These are phyloP conservation scores for Bucorvus abyssinicus DNA, from an alignment of 2,797 vertebrate species.

Conservation along the genomic window DNA sequence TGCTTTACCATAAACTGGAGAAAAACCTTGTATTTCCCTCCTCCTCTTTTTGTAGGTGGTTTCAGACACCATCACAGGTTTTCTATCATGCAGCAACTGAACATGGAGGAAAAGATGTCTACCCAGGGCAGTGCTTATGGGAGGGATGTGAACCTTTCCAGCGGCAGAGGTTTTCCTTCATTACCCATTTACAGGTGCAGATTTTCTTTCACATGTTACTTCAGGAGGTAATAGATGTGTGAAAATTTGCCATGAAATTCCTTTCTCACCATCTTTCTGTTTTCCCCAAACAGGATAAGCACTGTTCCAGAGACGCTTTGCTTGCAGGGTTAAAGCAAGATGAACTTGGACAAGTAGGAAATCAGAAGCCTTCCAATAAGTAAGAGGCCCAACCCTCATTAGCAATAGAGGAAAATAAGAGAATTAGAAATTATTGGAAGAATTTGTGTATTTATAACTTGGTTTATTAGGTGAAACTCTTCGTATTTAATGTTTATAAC, in stretches of 20 bases:
- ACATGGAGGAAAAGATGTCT: conserved; percentile 93
- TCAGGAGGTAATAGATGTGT: neutral
- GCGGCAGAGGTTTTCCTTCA: conserved; percentile 96
- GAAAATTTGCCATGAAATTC: too few relatives aligned
- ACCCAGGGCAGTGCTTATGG: conserved; percentile 94
- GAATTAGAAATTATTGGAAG: neutral
- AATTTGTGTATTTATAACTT: neutral
- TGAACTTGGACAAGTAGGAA: conserved; percentile 90
- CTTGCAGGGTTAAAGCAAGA: conserved; percentile 94
- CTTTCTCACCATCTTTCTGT: neutral
- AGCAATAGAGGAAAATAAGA: neutral
- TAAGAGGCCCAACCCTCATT: conserved; percentile 70
- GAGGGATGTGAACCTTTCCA: conserved; percentile 97
- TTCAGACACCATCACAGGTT: conserved; percentile 95
- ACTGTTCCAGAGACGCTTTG: conserved; percentile 97
- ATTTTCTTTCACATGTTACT: neutral
- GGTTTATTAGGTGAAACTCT: neutral
- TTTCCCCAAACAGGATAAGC: conserved; percentile 87
- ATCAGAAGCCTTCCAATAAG: conserved; percentile 91
- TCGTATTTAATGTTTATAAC: neutral
- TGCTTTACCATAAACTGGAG: neutral
- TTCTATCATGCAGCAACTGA: conserved; percentile 97
- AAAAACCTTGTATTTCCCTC: neutral
- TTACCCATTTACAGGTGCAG: conserved; percentile 94
- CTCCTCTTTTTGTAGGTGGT: conserved; percentile 84